Evolutionary conservation across 2,888 invertebrate genomes (phyloP), one percentile per base, ranked within the genome.

Genomic region (Criorhina ranunculi): DNA sequence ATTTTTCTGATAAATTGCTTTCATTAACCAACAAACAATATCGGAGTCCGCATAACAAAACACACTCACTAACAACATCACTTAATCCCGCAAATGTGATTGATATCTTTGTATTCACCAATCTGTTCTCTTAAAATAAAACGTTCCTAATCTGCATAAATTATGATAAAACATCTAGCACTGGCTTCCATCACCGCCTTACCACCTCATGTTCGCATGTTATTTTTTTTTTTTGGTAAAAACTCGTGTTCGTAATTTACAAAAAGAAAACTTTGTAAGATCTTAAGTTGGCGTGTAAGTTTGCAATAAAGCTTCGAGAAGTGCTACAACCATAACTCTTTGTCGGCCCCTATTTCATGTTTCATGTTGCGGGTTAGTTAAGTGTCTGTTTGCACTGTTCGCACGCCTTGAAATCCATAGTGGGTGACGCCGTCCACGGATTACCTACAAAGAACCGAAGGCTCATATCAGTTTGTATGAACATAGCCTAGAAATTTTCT

Each of bases 71-170:
- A 78, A 79, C 67, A 79, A 79, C 73, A 57, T 73, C 67, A 79
- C 79, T 83, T 83, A 73, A 83, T 83, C 72, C 53, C 40, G 9
- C 53, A 55, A 82, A 66, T 83, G 62, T 67, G 83, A 83, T 73
- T 60, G 67, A 73, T 79, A 83, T 73, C 78, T 73, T 15, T 11
- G 67, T 40, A 64, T 73, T 35, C 60, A 73, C 57, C 67, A 79
- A 79, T 83, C 83, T 83, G 79, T 79, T 79, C 73, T 69, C 55
- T 78, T 69, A 62, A 85, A 79, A 60, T 70, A 75, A 80, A 85
- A 80, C 79, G 69, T 55, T 72, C 64, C 75, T 69, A 85, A 75
- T 85, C 79, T 80, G 85, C 75, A 80, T 85, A 85, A 85, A 85
- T 85, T 85, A 85, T 35, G 85, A 80, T 85, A 85, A 80, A 55